phyloP scores from a whole-genome alignment of 2,797 vertebrate genomes.

The Siniperca obscura region DNA sequence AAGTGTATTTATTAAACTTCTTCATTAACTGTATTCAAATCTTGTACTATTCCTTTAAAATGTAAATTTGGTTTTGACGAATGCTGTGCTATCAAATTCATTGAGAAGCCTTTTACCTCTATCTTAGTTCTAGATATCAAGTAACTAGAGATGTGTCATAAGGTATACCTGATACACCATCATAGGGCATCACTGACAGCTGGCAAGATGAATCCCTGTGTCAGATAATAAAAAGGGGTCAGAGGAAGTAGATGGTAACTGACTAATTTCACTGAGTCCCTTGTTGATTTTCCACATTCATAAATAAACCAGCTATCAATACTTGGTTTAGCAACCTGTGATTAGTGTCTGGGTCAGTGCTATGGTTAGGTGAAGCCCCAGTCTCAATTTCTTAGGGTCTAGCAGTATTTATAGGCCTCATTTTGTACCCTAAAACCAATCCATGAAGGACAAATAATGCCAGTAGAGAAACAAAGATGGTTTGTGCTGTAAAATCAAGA shows the following conservation, averaged over 20 bases:
- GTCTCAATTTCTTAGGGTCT: slow-evolving; percentile 57
- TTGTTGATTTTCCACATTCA: slow-evolving; percentile 60
- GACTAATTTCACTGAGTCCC: slow-evolving; percentile 42
- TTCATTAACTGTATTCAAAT: neutral
- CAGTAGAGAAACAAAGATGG: slow-evolving; percentile 48
- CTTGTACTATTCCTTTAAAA: neutral
- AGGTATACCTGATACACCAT: slow-evolving; percentile 10
- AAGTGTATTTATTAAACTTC: neutral
- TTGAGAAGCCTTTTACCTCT: neutral
- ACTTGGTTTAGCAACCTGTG: slow-evolving; percentile 59
- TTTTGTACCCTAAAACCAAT: slow-evolving; percentile 63
- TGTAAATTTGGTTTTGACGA: slow-evolving; percentile 2
- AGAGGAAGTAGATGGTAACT: slow-evolving; percentile 27
- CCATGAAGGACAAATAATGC: slow-evolving; percentile 27
- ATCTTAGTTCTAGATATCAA: neutral
- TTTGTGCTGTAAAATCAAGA: slow-evolving; percentile 51
- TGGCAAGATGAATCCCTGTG: slow-evolving; percentile 30
- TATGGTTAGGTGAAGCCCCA: slow-evolving; percentile 60
- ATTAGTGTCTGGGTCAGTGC: slow-evolving; percentile 64
- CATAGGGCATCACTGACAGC: slow-evolving; percentile 10
- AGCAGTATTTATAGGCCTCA: slow-evolving; percentile 56
- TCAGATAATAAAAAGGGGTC: slow-evolving; percentile 8
- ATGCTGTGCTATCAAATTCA: neutral
- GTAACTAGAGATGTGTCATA: neutral
- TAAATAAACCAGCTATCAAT: slow-evolving; percentile 63